Evolutionary conservation across 2,888 invertebrate species (phyloP).

Genomic region (Heliconius cydno): DNA sequence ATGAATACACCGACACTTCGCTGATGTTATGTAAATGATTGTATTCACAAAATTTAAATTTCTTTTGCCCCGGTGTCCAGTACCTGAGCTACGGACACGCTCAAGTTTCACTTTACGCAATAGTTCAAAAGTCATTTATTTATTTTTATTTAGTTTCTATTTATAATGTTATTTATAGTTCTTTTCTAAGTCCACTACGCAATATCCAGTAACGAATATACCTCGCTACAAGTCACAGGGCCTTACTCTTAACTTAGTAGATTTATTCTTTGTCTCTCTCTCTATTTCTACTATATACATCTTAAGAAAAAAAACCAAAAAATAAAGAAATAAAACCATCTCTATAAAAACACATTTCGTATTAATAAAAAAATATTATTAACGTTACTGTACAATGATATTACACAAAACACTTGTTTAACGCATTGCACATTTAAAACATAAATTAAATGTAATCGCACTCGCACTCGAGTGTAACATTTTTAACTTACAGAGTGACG

Average conservation of each 20-base stretch:
- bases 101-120: neutral
- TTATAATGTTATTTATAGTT: too few relatives aligned
- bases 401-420: neutral
- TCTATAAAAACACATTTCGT: neutral
- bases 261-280: too few relatives aligned
- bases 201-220: too few relatives aligned
- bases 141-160: too few relatives aligned
- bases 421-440: slow-evolving; percentile 8
- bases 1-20: neutral
- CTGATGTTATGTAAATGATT: slow-evolving; percentile 8
- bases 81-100: neutral
- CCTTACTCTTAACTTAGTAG: too few relatives aligned
- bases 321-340: neutral
- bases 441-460: slow-evolving; percentile 1
- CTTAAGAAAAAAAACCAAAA: neutral
- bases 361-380: neutral
- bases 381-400: neutral
- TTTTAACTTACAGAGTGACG: slow-evolving; percentile 8
- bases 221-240: too few relatives aligned
- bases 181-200: too few relatives aligned
- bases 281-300: too few relatives aligned
- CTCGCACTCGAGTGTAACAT: slow-evolving; percentile 15
- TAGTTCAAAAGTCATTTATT: neutral
- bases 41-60: neutral
- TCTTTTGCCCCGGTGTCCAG: neutral